Evolutionary conservation across 2,888 invertebrate genomes (phyloP), one percentile per base, ranked within the genome.

Genomic region (Noctua pronuba): DNA sequence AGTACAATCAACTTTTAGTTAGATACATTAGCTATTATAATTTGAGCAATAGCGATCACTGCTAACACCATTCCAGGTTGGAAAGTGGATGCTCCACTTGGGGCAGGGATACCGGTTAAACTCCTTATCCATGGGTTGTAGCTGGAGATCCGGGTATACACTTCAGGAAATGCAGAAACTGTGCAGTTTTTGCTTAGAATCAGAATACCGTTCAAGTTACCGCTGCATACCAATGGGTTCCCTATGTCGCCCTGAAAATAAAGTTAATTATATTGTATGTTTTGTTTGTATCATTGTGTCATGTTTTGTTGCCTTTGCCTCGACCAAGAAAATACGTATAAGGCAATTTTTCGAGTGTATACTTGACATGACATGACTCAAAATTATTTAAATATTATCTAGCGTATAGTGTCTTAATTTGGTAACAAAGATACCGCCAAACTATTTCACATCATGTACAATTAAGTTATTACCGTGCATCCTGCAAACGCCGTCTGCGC

Each of bases 191-290:
- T 79, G 49, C 24, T 41, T 16, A 35, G 44, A 44, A 67, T 44
- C 52, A 60, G 60, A 60, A 79, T 58, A 60, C 79, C 79, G 24
- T 24, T 35, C 24, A 79, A 18, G 11, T 11, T 13, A 16, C 49
- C 66, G 18, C 8, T 49, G 79, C 78, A 79, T 24, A 79, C 79
- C 24, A 77, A 64, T 4, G 77, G 77, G 41, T 77, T 77, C 3
- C 77, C 77, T 18, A 62, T 7, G 18, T 77, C 77, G 1, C 77
- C 77, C 77, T 77, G 77, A 1, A 77, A 77, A 70, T 4, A 69
- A 77, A 70, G 10, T 16, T 7, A 24, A 28, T 44, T 10, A 28
- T 35, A 62, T 64, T 13, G 7, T 11, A 13, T 28, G 8, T 28
- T 6, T 38, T 7, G 38, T 7, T 38, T 38, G 38, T 38, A 38